Percentiles rank a stretch among this genome's conserved stretches.
Evolutionary conservation across 2,888 invertebrate species (phyloP).

Genomic region (Nipponacmea schrenckii): DNA sequence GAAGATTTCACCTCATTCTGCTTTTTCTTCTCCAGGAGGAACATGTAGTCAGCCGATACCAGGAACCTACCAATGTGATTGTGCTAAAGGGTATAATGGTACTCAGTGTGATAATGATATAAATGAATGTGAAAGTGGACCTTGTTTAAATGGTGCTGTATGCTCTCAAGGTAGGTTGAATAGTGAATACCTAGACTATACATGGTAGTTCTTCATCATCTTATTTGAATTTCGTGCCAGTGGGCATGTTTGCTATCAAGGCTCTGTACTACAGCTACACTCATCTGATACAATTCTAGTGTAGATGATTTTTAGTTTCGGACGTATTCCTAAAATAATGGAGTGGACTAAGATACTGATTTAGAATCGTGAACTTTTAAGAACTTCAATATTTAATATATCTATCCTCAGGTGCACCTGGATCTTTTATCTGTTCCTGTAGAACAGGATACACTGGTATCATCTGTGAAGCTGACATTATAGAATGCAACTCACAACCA

Average conservation of each 20-base stretch:
- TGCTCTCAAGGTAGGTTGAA: slow-evolving; percentile 12
- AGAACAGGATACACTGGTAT: slow-evolving; percentile 23
- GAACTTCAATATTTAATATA: too few species aligned
- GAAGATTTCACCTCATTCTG: too few species aligned
- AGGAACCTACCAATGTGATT: slow-evolving; percentile 17
- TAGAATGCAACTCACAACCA: slow-evolving; percentile 91
- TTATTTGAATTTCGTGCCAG: too few species aligned
- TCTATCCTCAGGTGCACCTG: background rate
- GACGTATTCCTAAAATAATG: too few species aligned
- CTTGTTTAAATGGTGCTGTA: slow-evolving; percentile 13
- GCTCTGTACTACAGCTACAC: too few species aligned
- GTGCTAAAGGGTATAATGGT: slow-evolving; percentile 30
- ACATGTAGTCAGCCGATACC: slow-evolving; percentile 16
- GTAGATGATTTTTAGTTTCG: too few species aligned
- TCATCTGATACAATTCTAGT: too few species aligned
- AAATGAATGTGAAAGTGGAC: slow-evolving; percentile 18
- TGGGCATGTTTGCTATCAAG: too few species aligned
- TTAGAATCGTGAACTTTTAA: too few species aligned
- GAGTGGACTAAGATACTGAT: too few species aligned
- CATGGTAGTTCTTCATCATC: too few species aligned
- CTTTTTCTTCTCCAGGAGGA: background rate
- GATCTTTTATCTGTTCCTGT: slow-evolving; percentile 70
- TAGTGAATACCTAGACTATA: too few species aligned
- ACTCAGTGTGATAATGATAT: slow-evolving; percentile 28
- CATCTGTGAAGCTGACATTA: slow-evolving; percentile 84